Base-by-base conservation (phyloP, 2,888 invertebrate species). In the Syrista parreyssii region DNA sequence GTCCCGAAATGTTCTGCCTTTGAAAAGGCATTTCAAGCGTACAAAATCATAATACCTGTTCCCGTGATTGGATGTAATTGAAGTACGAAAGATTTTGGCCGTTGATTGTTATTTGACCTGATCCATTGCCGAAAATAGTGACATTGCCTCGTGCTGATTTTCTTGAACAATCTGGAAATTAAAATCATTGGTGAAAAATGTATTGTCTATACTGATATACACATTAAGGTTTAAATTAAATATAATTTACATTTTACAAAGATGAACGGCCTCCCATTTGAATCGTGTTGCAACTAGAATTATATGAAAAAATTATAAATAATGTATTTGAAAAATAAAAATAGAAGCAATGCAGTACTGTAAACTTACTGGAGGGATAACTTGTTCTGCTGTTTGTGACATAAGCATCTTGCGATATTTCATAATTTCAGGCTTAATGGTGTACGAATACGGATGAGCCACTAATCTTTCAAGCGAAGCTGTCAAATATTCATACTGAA, bases 31-130 rank as follows among this genome's bases (percentile, higher is more conserved):
- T 55, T 23, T 9, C 9, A 9, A 23, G 9, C 40, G 6, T 55
- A 23, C 23, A 55, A 55, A 55, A 55, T 55, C 40, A 55, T 55
- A 23, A 2, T 88, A 97, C 96, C 94, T 97, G 96, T 93, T 97
- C 95, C 86, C 96, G 94, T 31, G 94, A 92, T 87, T 96, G 95
- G 9, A 94, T 89, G 84, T 94, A 92, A 36, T 93, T 91, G 90
- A 98, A 98, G 90, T 96, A 97, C 11, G 94, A 93, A 55, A 98
- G 93, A 88, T 96, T 95, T 87, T 94, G 89, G 6, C 95, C 96
- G 92, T 98, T 98, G 77, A 98, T 96, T 36, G 92, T 93, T 77
- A 98, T 94, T 88, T 95, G 94, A 3, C 99, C 98, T 75, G 95
- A 95, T 23, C 99, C 98, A 33, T 97, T 96, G 15, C 94, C 94